Evolutionary conservation across 2,888 invertebrate species (phyloP), one percentile per base, ranked within the genome.

Genomic region (Drosophila longiperda): DNA sequence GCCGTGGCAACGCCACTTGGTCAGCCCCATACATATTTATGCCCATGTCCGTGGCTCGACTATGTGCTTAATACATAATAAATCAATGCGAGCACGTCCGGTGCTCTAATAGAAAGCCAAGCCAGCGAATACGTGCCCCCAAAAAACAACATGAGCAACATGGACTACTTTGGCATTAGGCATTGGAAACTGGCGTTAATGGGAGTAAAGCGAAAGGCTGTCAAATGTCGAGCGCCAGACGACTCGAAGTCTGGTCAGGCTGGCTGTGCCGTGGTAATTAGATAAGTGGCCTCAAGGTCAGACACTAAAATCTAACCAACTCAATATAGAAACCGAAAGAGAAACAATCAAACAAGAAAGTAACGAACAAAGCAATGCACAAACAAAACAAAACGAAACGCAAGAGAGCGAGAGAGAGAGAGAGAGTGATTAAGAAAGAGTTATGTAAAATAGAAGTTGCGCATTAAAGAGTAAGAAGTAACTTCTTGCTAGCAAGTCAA

Each of bases 401-500:
- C 55, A 71, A 71, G 2, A 33, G 26, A 20, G 15, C 29, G n/a
- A 40, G 7, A 38, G 57, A 40, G 5, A 29, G 29, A 5, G 26
- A 4, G n/a, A 55, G 17, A 61, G 15, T 50, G 20, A 32, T 6
- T 7, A 23, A 33, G 52, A 40, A 26, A 38, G 32, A 50, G 36
- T 29, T 29, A 29, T 29, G 29, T 23, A 15, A 45, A 45, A 23
- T 15, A 23, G 45, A 45, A 42, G 34, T 64, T 58, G 33, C 45
- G 58, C 58, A 78, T 72, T 69, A 62, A 66, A 66, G 54, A 71
- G 75, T 79, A 72, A 65, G 66, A 72, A 60, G 66, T 66, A 83
- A 83, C 69, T 80, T 83, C 72, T 83, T 80, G 82, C 87, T 86
- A 77, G 85, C 89, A 87, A 89, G 89, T 81, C 89, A 87, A 87